Evolutionary conservation across 2,888 invertebrate genomes (phyloP), one percentile per base, ranked within the genome.

Genomic region (Lucinisca nassula): DNA sequence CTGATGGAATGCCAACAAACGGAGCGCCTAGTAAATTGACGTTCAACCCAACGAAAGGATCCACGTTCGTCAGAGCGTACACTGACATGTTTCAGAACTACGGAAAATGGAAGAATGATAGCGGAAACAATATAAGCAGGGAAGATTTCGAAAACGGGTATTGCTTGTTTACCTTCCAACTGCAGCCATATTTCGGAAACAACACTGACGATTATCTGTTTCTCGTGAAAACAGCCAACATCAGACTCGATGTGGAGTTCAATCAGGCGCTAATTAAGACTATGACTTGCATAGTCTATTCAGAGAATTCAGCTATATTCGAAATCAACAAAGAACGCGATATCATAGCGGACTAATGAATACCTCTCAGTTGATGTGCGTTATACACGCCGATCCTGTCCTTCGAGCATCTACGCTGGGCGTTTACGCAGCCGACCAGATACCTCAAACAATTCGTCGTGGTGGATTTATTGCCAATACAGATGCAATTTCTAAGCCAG

Each of bases 261-360:
- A 32, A 17, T 37, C 70, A 73, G n/a, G 55, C 75, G 17, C 45
- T 88, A 35, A 24, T 45, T 12, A n/a, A 78, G 17, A 77, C 87
- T 21, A 78, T 79, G 17, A 82, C 75, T 21, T 82, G 82, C 30
- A 79, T 88, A 24, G 70, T 83, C 14, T 88, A 88, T 45, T 61
- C 79, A 30, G 85, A 85, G 74, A 55, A 45, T n/a, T 58, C 79
- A 17, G 85, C 82, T 12, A 79, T 82, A 58, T 85, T 86, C 74
- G 85, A 86, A 81, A 79, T 86, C 17, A 84, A 70, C 55, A 49
- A 37, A 49, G 80, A 84, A 14, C 75, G 88, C 51, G 79, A 85
- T 77, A 76, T 85, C 30, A 75, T 85, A 35, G 49, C 35, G 75
- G 45, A 27, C n/a, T 61, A n/a, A 87, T 87, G 87, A 82, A 87